Percentiles rank a stretch among this genome's conserved stretches.
Evolutionary conservation across 2,113 vertebrate species (phyloP).

Genomic region (Pseudopodoces humilis): DNA sequence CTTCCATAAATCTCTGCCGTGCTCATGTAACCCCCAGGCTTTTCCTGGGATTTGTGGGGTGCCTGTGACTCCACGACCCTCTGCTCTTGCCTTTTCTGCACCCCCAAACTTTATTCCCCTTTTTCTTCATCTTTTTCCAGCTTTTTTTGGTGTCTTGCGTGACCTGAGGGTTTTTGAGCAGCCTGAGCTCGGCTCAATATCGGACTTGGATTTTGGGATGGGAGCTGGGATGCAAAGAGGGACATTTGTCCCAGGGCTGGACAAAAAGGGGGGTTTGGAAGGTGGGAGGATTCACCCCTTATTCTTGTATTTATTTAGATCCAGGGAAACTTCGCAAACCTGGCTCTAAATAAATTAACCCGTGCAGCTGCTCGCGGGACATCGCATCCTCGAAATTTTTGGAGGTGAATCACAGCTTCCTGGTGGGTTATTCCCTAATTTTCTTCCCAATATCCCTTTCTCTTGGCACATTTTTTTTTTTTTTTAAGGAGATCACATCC

Average conservation of each 20-base stretch:
- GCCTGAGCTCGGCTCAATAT: accelerated
- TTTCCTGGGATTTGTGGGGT: accelerated
- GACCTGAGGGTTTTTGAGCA: not conserved
- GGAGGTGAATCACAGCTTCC: not conserved
- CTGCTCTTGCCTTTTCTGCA: not conserved
- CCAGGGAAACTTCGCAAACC: not conserved
- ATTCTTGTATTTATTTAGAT: not conserved
- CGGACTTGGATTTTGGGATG: not conserved
- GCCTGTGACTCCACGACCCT: not conserved
- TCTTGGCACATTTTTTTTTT: not conserved
- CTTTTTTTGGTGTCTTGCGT: not conserved
- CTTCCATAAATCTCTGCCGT: accelerated
- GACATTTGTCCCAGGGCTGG: not conserved
- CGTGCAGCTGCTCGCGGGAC: accelerated
- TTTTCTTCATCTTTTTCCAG: accelerated
- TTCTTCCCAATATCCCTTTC: not conserved
- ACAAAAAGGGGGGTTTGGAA: not conserved
- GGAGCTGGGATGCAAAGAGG: not conserved
- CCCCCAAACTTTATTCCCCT: accelerated
- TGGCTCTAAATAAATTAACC: not conserved
- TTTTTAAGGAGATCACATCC: accelerated
- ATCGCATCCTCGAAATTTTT: accelerated
- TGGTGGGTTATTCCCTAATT: not conserved
- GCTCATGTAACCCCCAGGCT: accelerated
- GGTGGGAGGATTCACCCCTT: not conserved